phyloP scores from a whole-genome alignment of 1,140 invertebrate genomes.

The Rhopalosiphum padi region DNA sequence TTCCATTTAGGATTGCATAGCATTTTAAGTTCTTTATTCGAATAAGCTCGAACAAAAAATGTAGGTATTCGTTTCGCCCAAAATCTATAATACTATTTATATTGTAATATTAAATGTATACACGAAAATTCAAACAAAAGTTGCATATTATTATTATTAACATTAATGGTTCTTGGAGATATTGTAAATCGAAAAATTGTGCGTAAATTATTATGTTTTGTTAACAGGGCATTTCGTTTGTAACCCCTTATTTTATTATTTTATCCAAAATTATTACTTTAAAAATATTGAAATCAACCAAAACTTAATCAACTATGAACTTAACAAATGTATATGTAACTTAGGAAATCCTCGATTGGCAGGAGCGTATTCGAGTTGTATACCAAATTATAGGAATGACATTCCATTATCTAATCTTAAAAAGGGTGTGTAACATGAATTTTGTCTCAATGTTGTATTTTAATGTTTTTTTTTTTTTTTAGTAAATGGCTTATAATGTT shows the following conservation, averaged over 20 bases:
- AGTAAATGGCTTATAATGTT: too few relatives aligned
- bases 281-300: too few relatives aligned
- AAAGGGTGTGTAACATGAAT: too few relatives aligned
- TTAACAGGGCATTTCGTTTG: neutral
- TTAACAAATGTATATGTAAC: neutral
- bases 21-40: neutral
- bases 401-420: too few relatives aligned
- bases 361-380: neutral
- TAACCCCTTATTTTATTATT: neutral
- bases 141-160: too few relatives aligned
- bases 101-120: neutral
- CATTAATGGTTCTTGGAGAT: too few relatives aligned
- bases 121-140: neutral
- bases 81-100: too few relatives aligned
- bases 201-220: neutral
- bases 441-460: too few relatives aligned
- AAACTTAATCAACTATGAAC: neutral
- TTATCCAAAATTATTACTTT: too few relatives aligned
- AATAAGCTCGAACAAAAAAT: neutral
- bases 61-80: too few relatives aligned
- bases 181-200: neutral
- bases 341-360: neutral
- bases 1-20: neutral
- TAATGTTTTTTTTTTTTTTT: too few relatives aligned
- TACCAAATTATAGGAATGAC: neutral